These are phyloP conservation scores for Microtus richardsoni DNA, from an alignment of 2,113 vertebrate genomes.

Conservation along the genomic window DNA sequence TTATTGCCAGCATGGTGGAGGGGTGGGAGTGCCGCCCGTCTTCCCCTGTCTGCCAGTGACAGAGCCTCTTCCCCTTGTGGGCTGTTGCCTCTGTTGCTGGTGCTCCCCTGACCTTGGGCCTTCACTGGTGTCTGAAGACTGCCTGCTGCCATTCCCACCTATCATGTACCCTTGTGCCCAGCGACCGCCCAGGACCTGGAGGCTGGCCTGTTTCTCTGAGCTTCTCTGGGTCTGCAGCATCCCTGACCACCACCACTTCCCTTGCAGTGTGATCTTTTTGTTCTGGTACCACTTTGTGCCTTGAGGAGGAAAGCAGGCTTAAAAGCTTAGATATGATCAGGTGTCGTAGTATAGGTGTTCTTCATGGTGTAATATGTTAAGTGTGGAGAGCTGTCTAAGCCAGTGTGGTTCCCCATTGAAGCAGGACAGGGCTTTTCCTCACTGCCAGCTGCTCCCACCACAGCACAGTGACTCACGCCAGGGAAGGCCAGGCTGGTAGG, in stretches of 20 bases:
- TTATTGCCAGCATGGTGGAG: background rate
- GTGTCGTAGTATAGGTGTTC: background rate
- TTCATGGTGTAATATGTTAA: constrained; percentile 37
- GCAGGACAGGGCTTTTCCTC: background rate
- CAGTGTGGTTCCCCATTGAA: background rate
- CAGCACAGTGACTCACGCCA: background rate
- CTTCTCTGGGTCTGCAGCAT: background rate
- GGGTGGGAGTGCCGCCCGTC: background rate
- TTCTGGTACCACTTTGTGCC: background rate
- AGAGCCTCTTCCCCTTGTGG: background rate
- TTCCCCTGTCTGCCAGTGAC: background rate
- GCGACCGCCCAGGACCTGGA: background rate
- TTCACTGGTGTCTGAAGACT: background rate
- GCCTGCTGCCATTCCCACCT: background rate
- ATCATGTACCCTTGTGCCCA: background rate
- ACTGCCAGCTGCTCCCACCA: background rate
- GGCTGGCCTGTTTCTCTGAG: background rate
- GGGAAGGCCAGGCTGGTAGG: background rate
- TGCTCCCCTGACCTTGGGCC: background rate
- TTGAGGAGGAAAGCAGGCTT: background rate
- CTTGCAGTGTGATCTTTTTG: constrained; percentile 23
- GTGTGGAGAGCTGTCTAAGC: background rate
- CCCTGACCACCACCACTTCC: background rate
- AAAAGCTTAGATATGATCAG: background rate
- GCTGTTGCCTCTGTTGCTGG: constrained; percentile 32